A percentile compares a stretch with the other conserved stretches of the same genome.
phyloP scores from a whole-genome alignment of 2,797 vertebrate genomes.

The Florisuga fusca region DNA sequence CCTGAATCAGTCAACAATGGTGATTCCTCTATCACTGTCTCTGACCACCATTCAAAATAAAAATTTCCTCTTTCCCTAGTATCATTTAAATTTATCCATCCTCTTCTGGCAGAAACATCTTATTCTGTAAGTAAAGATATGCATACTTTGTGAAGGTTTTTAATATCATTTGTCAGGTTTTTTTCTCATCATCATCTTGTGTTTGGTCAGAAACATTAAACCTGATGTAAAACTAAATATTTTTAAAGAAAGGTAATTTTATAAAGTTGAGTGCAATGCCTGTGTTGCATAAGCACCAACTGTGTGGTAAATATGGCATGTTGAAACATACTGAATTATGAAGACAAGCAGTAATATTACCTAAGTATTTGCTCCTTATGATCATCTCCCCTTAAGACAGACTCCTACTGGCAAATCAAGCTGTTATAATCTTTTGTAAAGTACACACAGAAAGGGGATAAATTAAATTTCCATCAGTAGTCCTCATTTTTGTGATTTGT shows the following conservation, averaged over 20 bases:
- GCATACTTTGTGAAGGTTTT: neutral
- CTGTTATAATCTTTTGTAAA: neutral
- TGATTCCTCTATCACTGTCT: neutral
- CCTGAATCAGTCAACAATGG: neutral
- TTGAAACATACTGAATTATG: neutral
- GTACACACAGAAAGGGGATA: neutral
- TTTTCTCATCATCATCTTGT: neutral
- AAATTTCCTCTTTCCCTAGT: neutral
- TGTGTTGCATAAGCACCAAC: neutral
- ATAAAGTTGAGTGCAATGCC: neutral
- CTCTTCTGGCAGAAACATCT: neutral
- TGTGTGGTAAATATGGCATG: neutral
- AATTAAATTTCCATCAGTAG: neutral
- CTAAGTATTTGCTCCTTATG: neutral
- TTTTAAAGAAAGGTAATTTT: neutral
- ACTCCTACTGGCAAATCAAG: neutral
- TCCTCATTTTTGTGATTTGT: neutral
- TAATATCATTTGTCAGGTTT: neutral
- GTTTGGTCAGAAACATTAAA: neutral
- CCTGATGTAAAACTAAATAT: neutral
- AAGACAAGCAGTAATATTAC: neutral
- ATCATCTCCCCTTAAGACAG: neutral
- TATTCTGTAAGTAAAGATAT: neutral
- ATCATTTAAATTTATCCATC: neutral
- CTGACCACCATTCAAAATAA: neutral